Evolutionary conservation across 1,140 invertebrate species (phyloP), one percentile per base, ranked within the genome.

Genomic region (Anoplolepis gracilipes): DNA sequence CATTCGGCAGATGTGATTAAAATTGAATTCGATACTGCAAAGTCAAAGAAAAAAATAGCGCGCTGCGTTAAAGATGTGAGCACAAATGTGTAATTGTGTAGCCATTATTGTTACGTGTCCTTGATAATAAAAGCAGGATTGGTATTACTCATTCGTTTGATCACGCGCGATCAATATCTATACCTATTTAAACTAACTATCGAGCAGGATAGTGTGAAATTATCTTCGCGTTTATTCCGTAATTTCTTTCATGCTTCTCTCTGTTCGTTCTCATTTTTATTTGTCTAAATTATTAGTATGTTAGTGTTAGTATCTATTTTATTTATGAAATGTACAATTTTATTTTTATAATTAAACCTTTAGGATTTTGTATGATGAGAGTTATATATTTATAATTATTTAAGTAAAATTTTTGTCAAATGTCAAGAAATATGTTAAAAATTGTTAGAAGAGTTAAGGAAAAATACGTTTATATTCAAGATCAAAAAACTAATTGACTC

Each of bases 191-290:
- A 46, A 55, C 30, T 25, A 33, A 42, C 42, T 6, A 46, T 57
- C 46, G 64, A 49, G 30, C n/a, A 49, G 61, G 42, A 65, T 69
- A 79, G 33, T 49, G 64, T 69, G 49, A 79, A 79, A 79, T 79
- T 79, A 79, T 49, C 33, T 39, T 39, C 30, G 76, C 49, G 46
- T 79, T 55, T 69, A 33, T 64, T 69, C 77, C n/a, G 11, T 28
- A 33, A 79, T 79, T 79, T 30, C 49, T 69, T 55, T 78, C 61
- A 22, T 53, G 11, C 28, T 49, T 36, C 22, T 22, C 16, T 55
- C 46, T 16, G 13, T 30, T 53, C 39, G 10, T n/a, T 19, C 25
- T 69, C 42, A 64, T 77, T 67, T 36, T 67, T 36, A 3, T 36
- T 30, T 39, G 22, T 39, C 46, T 39, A 19, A 39, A 69, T 28